A percentile compares a stretch with the other conserved stretches of the same genome.
phyloP scores from a whole-genome alignment of 2,888 invertebrate genomes.

The Heteromurus nitidus region DNA sequence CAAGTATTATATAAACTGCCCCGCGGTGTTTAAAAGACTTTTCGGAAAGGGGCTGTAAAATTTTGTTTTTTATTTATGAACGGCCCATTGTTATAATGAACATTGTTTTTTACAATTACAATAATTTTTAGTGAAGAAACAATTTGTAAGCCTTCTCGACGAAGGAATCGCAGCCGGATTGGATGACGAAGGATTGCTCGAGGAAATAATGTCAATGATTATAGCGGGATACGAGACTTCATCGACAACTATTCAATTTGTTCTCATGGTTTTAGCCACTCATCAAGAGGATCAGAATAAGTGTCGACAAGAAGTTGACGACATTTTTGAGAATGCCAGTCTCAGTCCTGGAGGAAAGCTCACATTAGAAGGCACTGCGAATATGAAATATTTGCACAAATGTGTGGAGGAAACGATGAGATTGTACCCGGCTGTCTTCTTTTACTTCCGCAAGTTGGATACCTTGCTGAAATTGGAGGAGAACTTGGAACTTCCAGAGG shows the following conservation, averaged over 20 bases:
- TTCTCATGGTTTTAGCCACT: neutral
- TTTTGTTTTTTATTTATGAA: no score
- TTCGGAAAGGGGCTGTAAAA: no score
- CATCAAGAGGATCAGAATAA: neutral
- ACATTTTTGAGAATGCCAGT: neutral
- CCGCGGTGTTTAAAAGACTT: no score
- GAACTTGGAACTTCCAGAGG: neutral
- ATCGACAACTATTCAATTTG: neutral
- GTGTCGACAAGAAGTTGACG: neutral
- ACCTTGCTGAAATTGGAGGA: neutral
- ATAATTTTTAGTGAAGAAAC: neutral
- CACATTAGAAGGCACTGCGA: neutral
- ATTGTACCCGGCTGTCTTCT: neutral
- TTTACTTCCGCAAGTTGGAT: neutral
- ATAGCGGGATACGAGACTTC: neutral
- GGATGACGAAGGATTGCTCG: neutral
- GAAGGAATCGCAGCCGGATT: conserved; percentile 12
- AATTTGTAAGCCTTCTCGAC: neutral
- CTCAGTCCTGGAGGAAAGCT: neutral
- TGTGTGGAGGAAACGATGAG: neutral
- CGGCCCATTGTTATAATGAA: no score
- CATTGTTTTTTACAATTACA: no score
- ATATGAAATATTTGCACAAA: neutral
- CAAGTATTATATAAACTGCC: no score
- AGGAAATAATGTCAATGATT: conserved; percentile 10